Evolutionary conservation across 2,797 vertebrate species (phyloP), one percentile per base, ranked within the genome.

Genomic region (Aulostomus chinensis): DNA sequence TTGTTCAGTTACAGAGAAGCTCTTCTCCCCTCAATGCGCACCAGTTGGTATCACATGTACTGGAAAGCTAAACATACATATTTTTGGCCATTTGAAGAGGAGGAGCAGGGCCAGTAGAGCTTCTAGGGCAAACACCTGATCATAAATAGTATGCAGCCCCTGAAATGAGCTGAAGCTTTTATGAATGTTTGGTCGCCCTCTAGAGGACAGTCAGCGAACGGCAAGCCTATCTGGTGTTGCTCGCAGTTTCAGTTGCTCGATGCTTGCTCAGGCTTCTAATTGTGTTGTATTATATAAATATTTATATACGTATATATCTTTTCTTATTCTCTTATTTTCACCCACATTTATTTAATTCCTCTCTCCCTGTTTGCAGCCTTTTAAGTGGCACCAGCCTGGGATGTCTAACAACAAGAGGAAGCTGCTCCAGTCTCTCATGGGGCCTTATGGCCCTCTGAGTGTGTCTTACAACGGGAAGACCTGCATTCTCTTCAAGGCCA

Each of bases 401-500:
- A 88, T 91, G 75, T 82, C 89, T 49, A 58, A 77, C 71, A 86
- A 88, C 66, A 89, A 89, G 81, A 78, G 89, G 86, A 90, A 89
- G 73, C 70, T 89, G 34, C 89, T 93, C 68, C 89, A 92, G 78
- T 84, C 75, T 0, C 80, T 92, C 47, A 87, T 89, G 47, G 86
- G 84, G 55, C 92, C 91, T 50, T 87, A 90, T 20, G 90, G 83
- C 11, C 94, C 93, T 0, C 63, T 98, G 35, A 95, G 90, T 0
- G 90, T 98, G 72, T 92, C 94, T 1, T 54, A 91, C 59, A 92
- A 93, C 9, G 94, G 93, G 60, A 92, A 89, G 52, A 92, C 92
- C 48, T 99, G 96, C 81, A 95, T 99, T 89, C 92, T 98, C 11
- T 98, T 99, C 81, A 94, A 94, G 88, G 93, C 94, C 49, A 97